These are phyloP conservation scores for Xerus inauris DNA, from an alignment of 2,113 vertebrate genomes.

Conservation along the genomic window DNA sequence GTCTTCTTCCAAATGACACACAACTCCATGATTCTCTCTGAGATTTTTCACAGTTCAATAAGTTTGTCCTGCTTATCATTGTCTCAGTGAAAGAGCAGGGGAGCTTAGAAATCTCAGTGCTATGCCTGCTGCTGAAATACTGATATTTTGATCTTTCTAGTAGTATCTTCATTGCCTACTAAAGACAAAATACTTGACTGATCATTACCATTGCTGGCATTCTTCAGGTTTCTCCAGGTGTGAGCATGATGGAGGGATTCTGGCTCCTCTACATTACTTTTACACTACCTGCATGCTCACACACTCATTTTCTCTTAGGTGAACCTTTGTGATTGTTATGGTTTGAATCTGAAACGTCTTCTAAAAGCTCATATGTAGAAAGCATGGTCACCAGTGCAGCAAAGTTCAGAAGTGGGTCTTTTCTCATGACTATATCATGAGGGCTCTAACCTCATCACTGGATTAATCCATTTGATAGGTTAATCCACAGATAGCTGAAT, in stretches of 20 bases:
- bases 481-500: too few relatives aligned
- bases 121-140: neutral
- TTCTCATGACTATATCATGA: too few relatives aligned
- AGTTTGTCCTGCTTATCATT: neutral
- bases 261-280: neutral
- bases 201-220: neutral
- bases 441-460: too few relatives aligned
- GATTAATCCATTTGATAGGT: too few relatives aligned
- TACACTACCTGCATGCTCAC: fast-evolving
- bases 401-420: too few relatives aligned
- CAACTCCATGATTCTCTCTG: neutral
- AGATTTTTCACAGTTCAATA: neutral
- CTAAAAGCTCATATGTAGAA: too few relatives aligned
- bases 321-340: too few relatives aligned
- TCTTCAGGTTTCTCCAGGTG: neutral
- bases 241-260: neutral
- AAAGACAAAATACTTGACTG: neutral
- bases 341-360: too few relatives aligned
- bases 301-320: neutral
- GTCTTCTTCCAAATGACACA: neutral
- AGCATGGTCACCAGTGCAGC: too few relatives aligned
- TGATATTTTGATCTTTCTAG: neutral
- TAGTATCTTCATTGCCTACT: neutral
- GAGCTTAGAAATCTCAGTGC: neutral
- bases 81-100: neutral